Evolutionary conservation across 2,888 invertebrate species (phyloP).

Genomic region (Andricus curvator): DNA sequence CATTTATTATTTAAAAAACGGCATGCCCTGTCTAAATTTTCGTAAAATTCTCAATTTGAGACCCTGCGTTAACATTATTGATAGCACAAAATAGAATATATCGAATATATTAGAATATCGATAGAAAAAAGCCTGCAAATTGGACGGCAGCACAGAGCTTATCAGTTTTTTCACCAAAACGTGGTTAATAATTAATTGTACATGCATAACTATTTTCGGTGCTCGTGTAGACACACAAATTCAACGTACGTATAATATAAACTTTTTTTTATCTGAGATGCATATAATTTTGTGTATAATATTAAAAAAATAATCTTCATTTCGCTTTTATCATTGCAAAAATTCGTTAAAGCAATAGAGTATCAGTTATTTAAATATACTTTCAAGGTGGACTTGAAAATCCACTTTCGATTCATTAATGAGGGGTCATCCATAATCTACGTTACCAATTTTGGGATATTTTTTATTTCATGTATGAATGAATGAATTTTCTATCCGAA

Average conservation of each 20-base stretch:
- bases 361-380: background rate
- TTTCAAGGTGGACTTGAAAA: background rate
- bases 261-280: background rate
- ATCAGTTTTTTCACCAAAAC: background rate
- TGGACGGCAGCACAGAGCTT: background rate
- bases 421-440: too few species aligned
- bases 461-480: too few species aligned
- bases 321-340: background rate
- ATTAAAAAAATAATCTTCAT: slow-evolving; percentile 19
- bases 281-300: slow-evolving; percentile 15
- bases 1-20: too few species aligned
- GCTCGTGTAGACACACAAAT: slow-evolving; percentile 6
- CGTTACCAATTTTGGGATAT: too few species aligned
- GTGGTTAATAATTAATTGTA: slow-evolving; percentile 1
- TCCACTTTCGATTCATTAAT: background rate
- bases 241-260: slow-evolving; percentile 22
- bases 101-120: too few species aligned
- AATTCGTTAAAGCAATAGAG: background rate
- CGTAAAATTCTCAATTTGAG: too few species aligned
- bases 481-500: too few species aligned
- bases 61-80: too few species aligned
- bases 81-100: too few species aligned
- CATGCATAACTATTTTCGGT: slow-evolving; percentile 14
- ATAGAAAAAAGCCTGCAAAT: too few species aligned
- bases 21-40: too few species aligned